Evolutionary conservation across 2,797 vertebrate genomes (phyloP), one percentile per base, ranked within the genome.

Genomic region (Tamandua tetradactyla): DNA sequence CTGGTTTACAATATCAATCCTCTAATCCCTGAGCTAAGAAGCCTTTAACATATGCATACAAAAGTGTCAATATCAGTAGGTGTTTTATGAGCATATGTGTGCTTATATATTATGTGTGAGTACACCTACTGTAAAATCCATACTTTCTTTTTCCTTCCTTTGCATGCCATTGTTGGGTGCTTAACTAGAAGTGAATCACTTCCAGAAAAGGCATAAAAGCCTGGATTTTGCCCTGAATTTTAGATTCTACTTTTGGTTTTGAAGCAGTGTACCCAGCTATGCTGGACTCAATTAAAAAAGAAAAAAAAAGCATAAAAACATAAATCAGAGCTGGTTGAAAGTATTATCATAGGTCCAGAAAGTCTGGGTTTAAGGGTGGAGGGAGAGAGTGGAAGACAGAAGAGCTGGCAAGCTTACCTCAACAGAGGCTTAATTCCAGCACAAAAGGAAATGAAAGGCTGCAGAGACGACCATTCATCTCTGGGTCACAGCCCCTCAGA

Each of bases 151-250:
- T 52, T 40, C 7, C 75, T 23, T 68, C 20, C 0, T 81, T 69
- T 92, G 23, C 25, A 76, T 62, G 78, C 22, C 23, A 68, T 84
- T 64, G 15, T 59, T 89, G 17, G 22, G 52, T 42, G 27, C 40
- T 89, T 92, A 57, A 18, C 57, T 76, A 62, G 55, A 81, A 86
- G 22, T 40, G 69, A 52, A 47, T 44, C 9, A 18, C 35, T 44
- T 25, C 55, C 23, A 81, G 49, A 82, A 96, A 79, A 49, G 57
- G n/a, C 76, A 94, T 85, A 27, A 59, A 85, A 59, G 61, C 25
- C 32, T 87, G 75, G n/a, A 57, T 74, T 89, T 94, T 80, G 11
- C 11, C 42, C 55, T 82, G 23, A 83, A 17, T 75, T 91, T 87
- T 78, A 35, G 17, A 69, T 89, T 84, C 7, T 44, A 20, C 49